Evolutionary conservation across 2,888 invertebrate species (phyloP), one percentile per base, ranked within the genome.

Genomic region (Athrips mouffetella): DNA sequence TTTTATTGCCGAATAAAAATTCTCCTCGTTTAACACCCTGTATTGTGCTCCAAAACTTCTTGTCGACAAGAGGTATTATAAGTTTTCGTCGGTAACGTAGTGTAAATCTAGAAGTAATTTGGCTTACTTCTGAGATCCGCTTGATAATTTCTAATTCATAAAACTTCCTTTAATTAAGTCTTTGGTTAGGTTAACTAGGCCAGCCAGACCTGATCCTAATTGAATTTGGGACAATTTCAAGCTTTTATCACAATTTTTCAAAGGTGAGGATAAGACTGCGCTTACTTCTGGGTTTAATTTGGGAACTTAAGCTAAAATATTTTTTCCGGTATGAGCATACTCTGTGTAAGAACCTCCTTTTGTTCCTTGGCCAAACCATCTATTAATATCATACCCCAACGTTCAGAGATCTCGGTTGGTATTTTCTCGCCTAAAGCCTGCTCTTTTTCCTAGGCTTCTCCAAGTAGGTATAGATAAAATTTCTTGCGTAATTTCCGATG

Each of bases 1-100:
- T 15, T 31, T 41, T 40, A 3, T 40, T 40, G 1, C 47, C 47
- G n/a, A 47, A 47, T n/a, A 47, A 21, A 18, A 30, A 41, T 3
- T 8, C 16, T 7, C 41, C 47, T 6, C 25, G 25, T 25, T 25
- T 25, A 7, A 25, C 25, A 25, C 25, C 25, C 8, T 25, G 25
- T 6, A 25, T 25, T 25, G 25, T 25, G 8, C 8, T 25, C 25
- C 25, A 25, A 25, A 25, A 25, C 8, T 25, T 25, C 8, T 25
- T 25, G 8, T 25, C 25, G 4, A 25, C 5, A 4, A 25, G 8
- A 6, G 25, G 25, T 25, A 25, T 8, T 6, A 25, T 25, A 4
- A 25, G 8, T 25, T 25, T 25, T 25, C 25, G 25, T 25, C 25
- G 4, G 8, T 25, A 6, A 6, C 25, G 8, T 25, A 25, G 8